Evolutionary conservation across 2,888 invertebrate species (phyloP).

Genomic region (Lycocerus yunnanus): DNA sequence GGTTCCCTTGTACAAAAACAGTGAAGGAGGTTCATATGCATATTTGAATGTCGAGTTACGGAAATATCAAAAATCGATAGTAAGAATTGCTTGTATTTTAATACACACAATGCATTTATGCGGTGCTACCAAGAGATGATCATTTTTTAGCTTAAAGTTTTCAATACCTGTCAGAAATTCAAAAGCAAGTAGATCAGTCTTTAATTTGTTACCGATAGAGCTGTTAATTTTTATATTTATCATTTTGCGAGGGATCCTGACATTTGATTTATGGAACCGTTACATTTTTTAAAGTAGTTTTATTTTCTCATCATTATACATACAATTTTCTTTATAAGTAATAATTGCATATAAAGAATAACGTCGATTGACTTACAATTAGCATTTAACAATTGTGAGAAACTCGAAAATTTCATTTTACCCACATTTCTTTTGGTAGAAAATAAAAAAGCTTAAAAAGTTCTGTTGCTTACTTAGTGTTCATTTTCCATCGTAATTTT

Average conservation of each 20-base stretch:
- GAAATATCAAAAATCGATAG: background rate
- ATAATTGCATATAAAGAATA: background rate
- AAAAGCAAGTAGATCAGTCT: background rate
- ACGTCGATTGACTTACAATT: background rate
- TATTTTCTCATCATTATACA: background rate
- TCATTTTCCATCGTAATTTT: background rate
- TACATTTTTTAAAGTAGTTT: background rate
- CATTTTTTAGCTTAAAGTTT: background rate
- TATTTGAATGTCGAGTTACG: background rate
- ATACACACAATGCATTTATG: background rate
- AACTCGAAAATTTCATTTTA: background rate
- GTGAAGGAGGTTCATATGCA: background rate
- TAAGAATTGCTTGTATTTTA: background rate
- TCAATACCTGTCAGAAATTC: background rate
- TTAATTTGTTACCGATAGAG: background rate
- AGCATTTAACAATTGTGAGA: background rate
- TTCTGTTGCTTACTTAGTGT: background rate
- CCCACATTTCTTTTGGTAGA: background rate
- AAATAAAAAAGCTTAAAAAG: background rate
- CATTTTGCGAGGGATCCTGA: background rate
- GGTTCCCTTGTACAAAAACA: background rate
- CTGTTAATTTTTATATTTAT: background rate
- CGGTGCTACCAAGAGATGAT: background rate
- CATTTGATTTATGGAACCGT: background rate
- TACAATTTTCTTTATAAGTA: background rate